phyloP scores from a whole-genome alignment of 2,113 vertebrate species.

The Hydropotes inermis region DNA sequence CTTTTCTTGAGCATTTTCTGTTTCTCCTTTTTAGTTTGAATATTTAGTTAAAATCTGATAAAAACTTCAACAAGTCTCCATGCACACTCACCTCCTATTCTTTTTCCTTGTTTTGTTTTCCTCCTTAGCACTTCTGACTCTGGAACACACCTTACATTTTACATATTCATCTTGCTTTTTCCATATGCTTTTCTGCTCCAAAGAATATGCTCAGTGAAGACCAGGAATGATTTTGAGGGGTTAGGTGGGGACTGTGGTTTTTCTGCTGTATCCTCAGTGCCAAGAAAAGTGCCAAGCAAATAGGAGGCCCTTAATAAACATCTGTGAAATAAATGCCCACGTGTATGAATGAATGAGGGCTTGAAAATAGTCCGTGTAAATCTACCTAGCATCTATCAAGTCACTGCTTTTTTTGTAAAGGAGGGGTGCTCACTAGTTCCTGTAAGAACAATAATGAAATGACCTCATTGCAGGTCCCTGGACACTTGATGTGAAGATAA shows the following conservation, averaged over 20 bases:
- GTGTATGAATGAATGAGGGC: not conserved
- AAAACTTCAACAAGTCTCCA: not conserved
- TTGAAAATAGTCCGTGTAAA: not conserved
- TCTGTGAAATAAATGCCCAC: not conserved
- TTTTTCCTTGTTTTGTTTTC: not conserved
- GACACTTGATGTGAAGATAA: not conserved
- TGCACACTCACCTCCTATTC: not conserved
- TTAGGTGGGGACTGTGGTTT: not conserved
- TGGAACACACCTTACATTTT: not conserved
- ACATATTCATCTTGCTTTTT: not conserved
- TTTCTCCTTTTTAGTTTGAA: not conserved
- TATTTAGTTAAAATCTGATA: not conserved
- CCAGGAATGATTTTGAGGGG: not conserved
- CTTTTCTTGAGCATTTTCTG: slow-evolving; percentile 5
- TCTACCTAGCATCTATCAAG: not conserved
- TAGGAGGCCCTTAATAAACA: not conserved
- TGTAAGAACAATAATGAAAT: not conserved
- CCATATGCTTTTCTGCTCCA: not conserved
- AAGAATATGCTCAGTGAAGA: not conserved
- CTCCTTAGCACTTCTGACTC: not conserved
- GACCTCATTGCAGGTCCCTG: not conserved
- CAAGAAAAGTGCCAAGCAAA: not conserved
- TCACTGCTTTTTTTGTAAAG: not conserved
- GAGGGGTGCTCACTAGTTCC: not conserved
- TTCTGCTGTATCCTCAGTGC: not conserved